Conservation (phyloP, 2,888 invertebrate species). For the Caenorhabditis afra region DNA sequence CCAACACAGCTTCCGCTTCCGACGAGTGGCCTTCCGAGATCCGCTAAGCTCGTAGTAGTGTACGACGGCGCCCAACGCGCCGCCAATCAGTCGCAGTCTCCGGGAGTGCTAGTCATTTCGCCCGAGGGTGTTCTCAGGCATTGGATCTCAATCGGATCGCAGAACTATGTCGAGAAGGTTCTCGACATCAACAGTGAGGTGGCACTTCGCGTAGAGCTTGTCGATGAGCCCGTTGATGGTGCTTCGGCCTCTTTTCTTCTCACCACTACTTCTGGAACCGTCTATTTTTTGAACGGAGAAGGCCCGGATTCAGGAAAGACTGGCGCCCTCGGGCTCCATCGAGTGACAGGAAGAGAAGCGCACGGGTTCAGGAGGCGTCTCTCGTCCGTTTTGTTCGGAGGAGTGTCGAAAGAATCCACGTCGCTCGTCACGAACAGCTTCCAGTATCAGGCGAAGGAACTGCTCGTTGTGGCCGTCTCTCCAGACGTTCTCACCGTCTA, state of each 20-base stretch:
- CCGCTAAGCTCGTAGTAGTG: constrained; percentile 52
- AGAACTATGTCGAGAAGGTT: constrained; percentile 38
- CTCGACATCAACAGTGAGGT: constrained; percentile 59
- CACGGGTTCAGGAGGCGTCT: constrained; percentile 44
- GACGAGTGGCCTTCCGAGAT: constrained; percentile 46
- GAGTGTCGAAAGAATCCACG: constrained; percentile 16
- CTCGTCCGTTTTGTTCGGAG: constrained; percentile 45
- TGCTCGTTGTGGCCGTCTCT: constrained; percentile 30
- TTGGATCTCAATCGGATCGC: constrained; percentile 40
- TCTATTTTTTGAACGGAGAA: constrained; percentile 41
- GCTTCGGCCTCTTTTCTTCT: constrained; percentile 43
- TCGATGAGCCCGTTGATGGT: constrained; percentile 21
- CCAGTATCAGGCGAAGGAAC: constrained; percentile 2
- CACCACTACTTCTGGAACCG: constrained; percentile 54
- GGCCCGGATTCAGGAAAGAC: constrained; percentile 17
- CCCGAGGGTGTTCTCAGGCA: constrained; percentile 61
- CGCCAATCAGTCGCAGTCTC: constrained; percentile 7
- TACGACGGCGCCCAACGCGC: constrained; percentile 23
- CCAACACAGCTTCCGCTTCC: constrained; percentile 45
- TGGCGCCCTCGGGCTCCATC: constrained; percentile 21
- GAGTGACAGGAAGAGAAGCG: constrained; percentile 29
- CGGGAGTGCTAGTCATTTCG: constrained; percentile 46
- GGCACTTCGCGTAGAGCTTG: constrained; percentile 39
- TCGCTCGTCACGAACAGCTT: constrained; percentile 44
- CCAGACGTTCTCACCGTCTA: constrained; percentile 38